Conservation (phyloP, 2,888 invertebrate species). For the Cremastinae sp. region DNA sequence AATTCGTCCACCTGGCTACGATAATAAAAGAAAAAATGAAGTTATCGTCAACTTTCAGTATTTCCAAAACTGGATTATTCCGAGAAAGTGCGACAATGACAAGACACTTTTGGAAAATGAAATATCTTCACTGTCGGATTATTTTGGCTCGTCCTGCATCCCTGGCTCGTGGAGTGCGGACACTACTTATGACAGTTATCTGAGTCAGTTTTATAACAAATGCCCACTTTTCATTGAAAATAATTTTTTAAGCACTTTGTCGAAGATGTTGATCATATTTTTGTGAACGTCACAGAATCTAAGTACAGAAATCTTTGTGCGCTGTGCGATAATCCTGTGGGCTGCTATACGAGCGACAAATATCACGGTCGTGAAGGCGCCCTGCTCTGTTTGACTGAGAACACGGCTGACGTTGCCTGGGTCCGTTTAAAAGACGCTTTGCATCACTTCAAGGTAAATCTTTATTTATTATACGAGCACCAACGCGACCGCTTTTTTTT, state of each 20-base stretch:
- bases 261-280: background rate
- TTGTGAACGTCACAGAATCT: conserved; percentile 78
- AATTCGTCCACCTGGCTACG: background rate
- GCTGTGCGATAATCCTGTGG: conserved; percentile 84
- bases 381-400: conserved; percentile 89
- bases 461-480: too few relatives aligned
- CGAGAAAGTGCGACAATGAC: conserved; percentile 86
- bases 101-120: conserved; percentile 89
- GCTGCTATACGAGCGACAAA: conserved; percentile 86
- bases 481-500: too few relatives aligned
- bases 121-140: conserved; percentile 87
- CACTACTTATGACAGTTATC: conserved; percentile 82
- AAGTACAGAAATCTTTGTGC: conserved; percentile 88
- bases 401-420: conserved; percentile 92
- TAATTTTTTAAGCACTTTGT: conserved; percentile 16
- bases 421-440: conserved; percentile 87
- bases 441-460: conserved; percentile 84
- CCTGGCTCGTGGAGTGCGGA: conserved; percentile 93
- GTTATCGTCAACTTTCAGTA: conserved; percentile 82
- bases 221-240: background rate
- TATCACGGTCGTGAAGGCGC: conserved; percentile 93
- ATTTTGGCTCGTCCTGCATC: conserved; percentile 91
- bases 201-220: conserved; percentile 86
- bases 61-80: conserved; percentile 88
- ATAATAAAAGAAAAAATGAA: too few relatives aligned